Evolutionary conservation across 2,113 vertebrate genomes (phyloP), one percentile per base, ranked within the genome.

Genomic region (Megaptera novaeangliae): DNA sequence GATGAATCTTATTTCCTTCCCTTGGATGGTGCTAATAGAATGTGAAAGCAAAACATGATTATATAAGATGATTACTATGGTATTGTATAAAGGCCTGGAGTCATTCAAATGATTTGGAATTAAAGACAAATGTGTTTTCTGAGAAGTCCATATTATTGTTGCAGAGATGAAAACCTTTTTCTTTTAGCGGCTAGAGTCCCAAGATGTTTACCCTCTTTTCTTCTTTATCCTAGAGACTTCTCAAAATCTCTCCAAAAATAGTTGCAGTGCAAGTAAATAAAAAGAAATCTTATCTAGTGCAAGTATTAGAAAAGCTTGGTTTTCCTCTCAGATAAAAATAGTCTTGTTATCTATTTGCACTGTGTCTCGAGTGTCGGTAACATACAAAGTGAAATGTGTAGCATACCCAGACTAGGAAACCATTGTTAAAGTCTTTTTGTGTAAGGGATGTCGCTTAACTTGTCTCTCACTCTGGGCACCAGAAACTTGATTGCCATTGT

Each of bases 1-100:
- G 96, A 92, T 97, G 88, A 97, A 95, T 97, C 86, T 91, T 95
- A 97, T 98, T 98, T 97, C 88, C 71, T 97, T 96, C 49, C 91
- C 82, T 98, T 94, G 95, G 88, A 96, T 97, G 85, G 91, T 98
- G 95, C 83, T 98, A 98, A 98, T 97, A 96, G 82, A 74, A 39
- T 97, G 95, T 92, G 93, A 98, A 97, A 96, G 44, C 27, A 96
- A 97, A 97, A 96, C 95, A 95, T 91, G 86, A 97, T 96, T 97
- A 87, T 44, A 61, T 97, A 69, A 41, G 25, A 75, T 97, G 61
- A 96, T 97, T 95, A 95, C 86, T 95, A 77, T 92, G 87, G 63
- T 83, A 64, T 94, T 95, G 10, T 95, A 69, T 94, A 94, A 94
- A 96, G 59, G 49, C 34, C 80, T 66, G 29, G 74, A 90, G 93